These are phyloP conservation scores for Therioaphis trifolii DNA, from an alignment of 2,888 invertebrate genomes.

Conservation along the genomic window DNA sequence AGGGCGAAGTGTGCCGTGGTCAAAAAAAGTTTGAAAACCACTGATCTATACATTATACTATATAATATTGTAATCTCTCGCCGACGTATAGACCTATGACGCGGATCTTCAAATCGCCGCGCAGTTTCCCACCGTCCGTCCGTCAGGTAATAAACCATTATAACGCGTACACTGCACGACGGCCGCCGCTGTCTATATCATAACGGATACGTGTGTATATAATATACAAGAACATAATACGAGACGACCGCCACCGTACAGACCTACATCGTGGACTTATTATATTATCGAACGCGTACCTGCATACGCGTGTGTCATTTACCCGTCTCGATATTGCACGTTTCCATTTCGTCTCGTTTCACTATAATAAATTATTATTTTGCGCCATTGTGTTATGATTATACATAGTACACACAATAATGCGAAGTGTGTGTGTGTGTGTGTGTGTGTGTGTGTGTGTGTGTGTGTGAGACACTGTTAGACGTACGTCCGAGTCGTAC, in stretches of 20 bases:
- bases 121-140: neutral
- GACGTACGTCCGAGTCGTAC: slow-evolving; percentile 18
- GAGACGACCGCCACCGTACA: neutral
- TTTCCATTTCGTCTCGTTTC: slow-evolving; percentile 3
- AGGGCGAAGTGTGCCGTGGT: too few species aligned
- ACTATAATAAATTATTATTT: neutral
- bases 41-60: too few species aligned
- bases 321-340: neutral
- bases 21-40: too few species aligned
- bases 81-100: neutral
- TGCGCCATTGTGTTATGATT: slow-evolving; percentile 38
- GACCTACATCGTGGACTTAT: slow-evolving; percentile 33
- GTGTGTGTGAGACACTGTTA: neutral
- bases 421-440: too few species aligned
- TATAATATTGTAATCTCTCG: too few species aligned
- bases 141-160: neutral
- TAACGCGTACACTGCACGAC: neutral
- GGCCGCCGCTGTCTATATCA: neutral
- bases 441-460: neutral
- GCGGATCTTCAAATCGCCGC: slow-evolving; percentile 26
- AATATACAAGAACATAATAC: neutral
- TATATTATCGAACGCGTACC: neutral
- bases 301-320: neutral
- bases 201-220: slow-evolving; percentile 12
- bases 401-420: neutral